phyloP scores from a whole-genome alignment of 2,888 invertebrate species.

The Liodrosophila aerea region DNA sequence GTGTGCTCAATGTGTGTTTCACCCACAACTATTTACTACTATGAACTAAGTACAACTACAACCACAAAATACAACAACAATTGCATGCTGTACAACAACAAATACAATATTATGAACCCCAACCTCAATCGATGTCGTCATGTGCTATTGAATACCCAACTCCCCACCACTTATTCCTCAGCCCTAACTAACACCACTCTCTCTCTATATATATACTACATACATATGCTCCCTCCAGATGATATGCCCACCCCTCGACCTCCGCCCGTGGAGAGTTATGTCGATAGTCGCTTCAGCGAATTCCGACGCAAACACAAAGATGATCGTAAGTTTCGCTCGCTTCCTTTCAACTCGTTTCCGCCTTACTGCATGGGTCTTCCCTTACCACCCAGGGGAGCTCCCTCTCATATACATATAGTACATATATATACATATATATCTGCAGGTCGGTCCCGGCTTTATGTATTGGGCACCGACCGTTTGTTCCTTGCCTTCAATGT shows the following conservation, averaged over 20 bases:
- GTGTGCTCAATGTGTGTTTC: slow-evolving; percentile 64
- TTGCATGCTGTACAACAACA: slow-evolving; percentile 75
- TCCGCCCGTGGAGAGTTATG: slow-evolving; percentile 80
- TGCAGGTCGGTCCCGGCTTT: slow-evolving; percentile 47
- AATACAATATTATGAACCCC: slow-evolving; percentile 27
- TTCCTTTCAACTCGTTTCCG: slow-evolving; percentile 16
- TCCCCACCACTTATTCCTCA: slow-evolving; percentile 19
- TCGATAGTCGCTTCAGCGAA: slow-evolving; percentile 82
- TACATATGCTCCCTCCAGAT: slow-evolving; percentile 59
- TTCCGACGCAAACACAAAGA: slow-evolving; percentile 87
- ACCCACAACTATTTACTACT: slow-evolving; percentile 30
- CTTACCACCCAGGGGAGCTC: slow-evolving; percentile 25
- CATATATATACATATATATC: slow-evolving; percentile 16
- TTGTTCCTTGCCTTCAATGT: slow-evolving; percentile 77
- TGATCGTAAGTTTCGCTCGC: slow-evolving; percentile 85
- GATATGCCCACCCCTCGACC: slow-evolving; percentile 81
- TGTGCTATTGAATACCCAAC: slow-evolving; percentile 21
- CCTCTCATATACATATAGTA: slow-evolving; percentile 24
- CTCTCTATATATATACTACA: slow-evolving; percentile 2
- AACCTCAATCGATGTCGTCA: slow-evolving; percentile 66
- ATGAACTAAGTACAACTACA: slow-evolving; percentile 59
- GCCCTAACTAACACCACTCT: slow-evolving; percentile 31
- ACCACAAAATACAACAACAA: slow-evolving; percentile 66
- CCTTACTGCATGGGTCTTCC: slow-evolving; percentile 48
- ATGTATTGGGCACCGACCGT: slow-evolving; percentile 50